Percentiles rank a stretch among this genome's conserved stretches.
Conservation (phyloP, 2,888 invertebrate genomes). For the Strigamia crassipes region DNA sequence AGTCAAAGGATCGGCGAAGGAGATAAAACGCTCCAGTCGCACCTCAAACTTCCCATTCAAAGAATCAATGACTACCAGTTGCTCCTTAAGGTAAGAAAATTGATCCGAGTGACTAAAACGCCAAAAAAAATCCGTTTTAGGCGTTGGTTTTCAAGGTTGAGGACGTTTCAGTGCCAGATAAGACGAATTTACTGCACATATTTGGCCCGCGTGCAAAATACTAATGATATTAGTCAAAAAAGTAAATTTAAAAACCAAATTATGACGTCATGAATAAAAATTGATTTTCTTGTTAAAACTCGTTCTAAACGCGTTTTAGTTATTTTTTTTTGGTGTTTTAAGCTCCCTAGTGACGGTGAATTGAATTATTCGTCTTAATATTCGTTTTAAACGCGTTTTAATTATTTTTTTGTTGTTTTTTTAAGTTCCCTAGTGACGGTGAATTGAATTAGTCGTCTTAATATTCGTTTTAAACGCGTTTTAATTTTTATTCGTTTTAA, state of each 20-base stretch:
- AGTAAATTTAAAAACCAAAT: not conserved
- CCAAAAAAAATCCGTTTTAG: not conserved
- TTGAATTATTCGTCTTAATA: too few species aligned
- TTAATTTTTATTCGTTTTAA: too few species aligned
- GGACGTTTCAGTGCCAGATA: not conserved
- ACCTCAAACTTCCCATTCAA: constrained; percentile 90
- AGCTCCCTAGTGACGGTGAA: too few species aligned
- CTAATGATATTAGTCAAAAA: not conserved
- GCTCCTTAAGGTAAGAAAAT: constrained; percentile 77
- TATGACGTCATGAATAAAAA: not conserved
- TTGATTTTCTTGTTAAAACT: too few species aligned
- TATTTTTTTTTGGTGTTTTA: too few species aligned
- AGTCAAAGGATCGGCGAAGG: constrained; percentile 77
- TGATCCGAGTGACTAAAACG: not conserved
- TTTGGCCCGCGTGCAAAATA: not conserved
- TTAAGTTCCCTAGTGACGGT: too few species aligned
- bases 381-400: too few species aligned
- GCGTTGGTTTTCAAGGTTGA: not conserved
- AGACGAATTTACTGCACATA: not conserved
- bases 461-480: too few species aligned
- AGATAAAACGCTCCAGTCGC: constrained; percentile 86
- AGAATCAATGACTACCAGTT: constrained; percentile 96
- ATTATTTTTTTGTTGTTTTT: too few species aligned
- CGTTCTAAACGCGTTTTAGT: too few species aligned
- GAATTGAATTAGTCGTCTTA: too few species aligned